Evolutionary conservation across 2,113 vertebrate genomes (phyloP).

Genomic region (Struthio camelus): DNA sequence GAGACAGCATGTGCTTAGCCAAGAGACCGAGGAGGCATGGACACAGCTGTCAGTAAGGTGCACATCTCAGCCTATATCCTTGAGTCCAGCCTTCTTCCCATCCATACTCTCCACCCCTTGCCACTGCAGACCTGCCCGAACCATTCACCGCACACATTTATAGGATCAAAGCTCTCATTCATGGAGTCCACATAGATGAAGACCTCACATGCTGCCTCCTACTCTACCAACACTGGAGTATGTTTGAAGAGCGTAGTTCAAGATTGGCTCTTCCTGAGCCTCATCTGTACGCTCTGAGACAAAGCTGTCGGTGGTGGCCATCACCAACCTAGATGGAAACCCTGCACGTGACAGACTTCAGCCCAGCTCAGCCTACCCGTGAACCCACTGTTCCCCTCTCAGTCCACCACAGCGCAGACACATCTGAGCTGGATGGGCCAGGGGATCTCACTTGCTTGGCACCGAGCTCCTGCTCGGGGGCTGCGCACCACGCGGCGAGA

Average conservation of each 20-base stretch:
- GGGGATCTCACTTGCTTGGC: background rate
- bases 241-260: background rate
- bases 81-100: background rate
- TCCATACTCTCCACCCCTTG: background rate
- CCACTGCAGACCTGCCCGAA: background rate
- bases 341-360: background rate
- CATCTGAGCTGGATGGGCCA: accelerated
- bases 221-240: background rate
- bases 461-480: background rate
- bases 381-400: accelerated
- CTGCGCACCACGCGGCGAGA: background rate
- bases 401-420: accelerated
- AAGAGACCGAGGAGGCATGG: background rate
- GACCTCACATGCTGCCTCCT: background rate
- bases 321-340: background rate
- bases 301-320: accelerated
- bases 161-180: background rate
- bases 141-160: background rate
- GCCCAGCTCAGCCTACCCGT: background rate
- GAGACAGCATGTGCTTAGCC: accelerated
- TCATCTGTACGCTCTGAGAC: background rate
- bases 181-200: accelerated
- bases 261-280: background rate
- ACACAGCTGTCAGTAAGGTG: no score
- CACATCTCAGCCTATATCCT: no score